Conservation (phyloP, 2,888 invertebrate genomes). For the Mesoligia furuncula region DNA sequence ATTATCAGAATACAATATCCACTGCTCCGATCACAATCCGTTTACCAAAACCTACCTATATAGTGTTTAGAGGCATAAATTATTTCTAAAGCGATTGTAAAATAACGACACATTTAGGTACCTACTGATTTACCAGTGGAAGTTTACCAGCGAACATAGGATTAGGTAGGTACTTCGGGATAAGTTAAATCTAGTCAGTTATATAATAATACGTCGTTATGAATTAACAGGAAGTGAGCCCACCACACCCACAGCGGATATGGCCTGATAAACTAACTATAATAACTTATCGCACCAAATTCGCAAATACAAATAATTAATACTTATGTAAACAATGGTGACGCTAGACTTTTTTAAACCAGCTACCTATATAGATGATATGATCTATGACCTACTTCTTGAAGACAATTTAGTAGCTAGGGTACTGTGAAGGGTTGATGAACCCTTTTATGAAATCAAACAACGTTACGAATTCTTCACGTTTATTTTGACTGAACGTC, state of each 20-base stretch:
- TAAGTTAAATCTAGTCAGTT: background rate
- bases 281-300: constrained; percentile 1
- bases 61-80: background rate
- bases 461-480: too few species aligned
- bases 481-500: too few species aligned
- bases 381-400: constrained; percentile 9
- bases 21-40: background rate
- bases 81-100: background rate
- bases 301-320: constrained; percentile 13
- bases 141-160: background rate
- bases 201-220: background rate
- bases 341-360: background rate
- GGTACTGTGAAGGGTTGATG: background rate
- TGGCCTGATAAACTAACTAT: constrained; percentile 24
- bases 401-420: background rate
- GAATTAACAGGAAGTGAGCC: constrained; percentile 13
- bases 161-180: background rate
- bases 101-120: background rate
- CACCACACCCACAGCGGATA: constrained; percentile 6
- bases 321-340: constrained; percentile 25
- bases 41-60: background rate
- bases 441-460: too few species aligned
- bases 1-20: too few species aligned
- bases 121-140: background rate
- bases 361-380: too few species aligned